Percentiles rank a stretch among this genome's conserved stretches.
These are phyloP conservation scores for Ceratina japonica DNA, from an alignment of 1,140 invertebrate species.

Conservation along the genomic window DNA sequence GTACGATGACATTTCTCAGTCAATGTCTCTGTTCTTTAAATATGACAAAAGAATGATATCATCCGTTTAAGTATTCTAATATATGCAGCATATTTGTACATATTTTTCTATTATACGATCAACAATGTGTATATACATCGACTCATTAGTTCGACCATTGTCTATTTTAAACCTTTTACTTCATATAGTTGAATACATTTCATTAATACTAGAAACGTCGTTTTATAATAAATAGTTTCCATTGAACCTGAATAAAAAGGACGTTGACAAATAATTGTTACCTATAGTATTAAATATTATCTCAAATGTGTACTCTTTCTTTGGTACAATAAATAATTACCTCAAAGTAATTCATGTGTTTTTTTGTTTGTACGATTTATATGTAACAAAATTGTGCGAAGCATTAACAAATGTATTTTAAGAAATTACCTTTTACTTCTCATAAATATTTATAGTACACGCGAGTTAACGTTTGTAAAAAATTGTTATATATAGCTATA, in stretches of 20 bases:
- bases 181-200: background rate
- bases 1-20: background rate
- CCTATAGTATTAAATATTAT: conserved; percentile 21
- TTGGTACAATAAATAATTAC: conserved; percentile 5
- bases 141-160: too few species aligned
- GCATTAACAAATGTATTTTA: background rate
- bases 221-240: background rate
- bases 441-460: background rate
- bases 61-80: background rate
- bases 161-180: background rate
- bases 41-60: too few species aligned
- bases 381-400: background rate
- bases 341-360: conserved; percentile 2
- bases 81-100: background rate
- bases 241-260: background rate
- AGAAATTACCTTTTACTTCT: background rate
- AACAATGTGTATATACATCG: background rate
- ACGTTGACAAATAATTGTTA: background rate
- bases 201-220: background rate
- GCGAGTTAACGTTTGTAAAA: background rate
- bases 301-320: background rate
- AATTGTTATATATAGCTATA: conserved; percentile 47
- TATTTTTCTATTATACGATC: background rate
- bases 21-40: background rate
- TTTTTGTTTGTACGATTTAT: background rate